Percentiles rank a stretch among this genome's conserved stretches.
Evolutionary conservation across 2,888 invertebrate genomes (phyloP).

Genomic region (Cryptus viduatorius): DNA sequence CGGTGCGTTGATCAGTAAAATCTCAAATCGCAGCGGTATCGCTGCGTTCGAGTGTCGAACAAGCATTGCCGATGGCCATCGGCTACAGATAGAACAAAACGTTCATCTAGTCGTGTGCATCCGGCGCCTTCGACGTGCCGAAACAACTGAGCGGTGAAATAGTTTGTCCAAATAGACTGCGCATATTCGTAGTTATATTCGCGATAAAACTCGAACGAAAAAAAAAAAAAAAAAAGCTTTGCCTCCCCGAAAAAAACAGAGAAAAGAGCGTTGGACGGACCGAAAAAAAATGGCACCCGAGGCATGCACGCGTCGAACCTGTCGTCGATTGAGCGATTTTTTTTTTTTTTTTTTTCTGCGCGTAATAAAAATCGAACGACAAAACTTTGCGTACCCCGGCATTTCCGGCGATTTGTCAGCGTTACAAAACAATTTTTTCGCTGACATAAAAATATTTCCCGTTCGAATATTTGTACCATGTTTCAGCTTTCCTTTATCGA

Average conservation of each 20-base stretch:
- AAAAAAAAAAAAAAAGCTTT: not conserved
- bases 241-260: slow-evolving; percentile 22
- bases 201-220: not conserved
- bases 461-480: slow-evolving; percentile 39
- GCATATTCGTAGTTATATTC: slow-evolving; percentile 38
- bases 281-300: slow-evolving; percentile 11
- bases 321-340: slow-evolving; percentile 25
- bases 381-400: slow-evolving; percentile 18
- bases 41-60: not conserved
- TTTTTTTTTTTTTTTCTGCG: slow-evolving; percentile 26
- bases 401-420: slow-evolving; percentile 53
- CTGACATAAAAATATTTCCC: slow-evolving; percentile 41
- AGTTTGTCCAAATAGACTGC: slow-evolving; percentile 13
- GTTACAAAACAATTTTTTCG: slow-evolving; percentile 56
- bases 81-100: slow-evolving; percentile 4
- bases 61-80: not conserved
- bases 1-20: slow-evolving; percentile 18
- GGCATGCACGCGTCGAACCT: not conserved
- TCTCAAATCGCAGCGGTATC: slow-evolving; percentile 4
- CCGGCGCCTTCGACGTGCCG: slow-evolving; percentile 12
- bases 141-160: slow-evolving; percentile 24
- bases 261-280: not conserved
- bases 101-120: slow-evolving; percentile 22
- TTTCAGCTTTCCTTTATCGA: slow-evolving; percentile 12
- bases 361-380: slow-evolving; percentile 29